These are phyloP conservation scores for Catamblyrhynchus diadema DNA, from an alignment of 2,797 vertebrate species.

Conservation along the genomic window DNA sequence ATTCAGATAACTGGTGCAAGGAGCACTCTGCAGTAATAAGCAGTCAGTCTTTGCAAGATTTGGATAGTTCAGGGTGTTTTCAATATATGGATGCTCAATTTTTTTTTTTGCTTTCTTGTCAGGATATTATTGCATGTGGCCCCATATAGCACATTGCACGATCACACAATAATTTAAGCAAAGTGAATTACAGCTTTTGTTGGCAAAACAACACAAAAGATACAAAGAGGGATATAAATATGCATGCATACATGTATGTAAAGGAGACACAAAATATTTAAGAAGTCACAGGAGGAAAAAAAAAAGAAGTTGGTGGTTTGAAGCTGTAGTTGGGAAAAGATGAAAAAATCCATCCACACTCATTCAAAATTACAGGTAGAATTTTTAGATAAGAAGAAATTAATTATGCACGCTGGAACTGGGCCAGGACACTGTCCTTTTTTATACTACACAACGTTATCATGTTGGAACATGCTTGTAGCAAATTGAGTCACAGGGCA, in stretches of 20 bases:
- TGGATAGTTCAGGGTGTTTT: not conserved
- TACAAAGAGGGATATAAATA: conserved; percentile 23
- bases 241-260: not conserved
- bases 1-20: not conserved
- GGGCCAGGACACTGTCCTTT: conserved; percentile 26
- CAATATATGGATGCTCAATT: not conserved
- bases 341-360: not conserved
- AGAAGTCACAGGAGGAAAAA: not conserved
- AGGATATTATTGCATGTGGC: not conserved
- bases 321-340: not conserved
- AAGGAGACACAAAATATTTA: not conserved
- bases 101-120: not conserved
- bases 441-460: not conserved
- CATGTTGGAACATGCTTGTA: conserved; percentile 30
- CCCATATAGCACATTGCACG: not conserved
- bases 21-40: not conserved
- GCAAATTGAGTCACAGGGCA: conserved; percentile 11
- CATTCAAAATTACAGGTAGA: conserved; percentile 40
- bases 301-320: not conserved
- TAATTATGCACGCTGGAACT: conserved; percentile 50
- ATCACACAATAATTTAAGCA: not conserved
- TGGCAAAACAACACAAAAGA: not conserved
- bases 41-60: not conserved
- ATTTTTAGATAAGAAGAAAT: conserved; percentile 51
- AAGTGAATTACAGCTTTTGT: conserved; percentile 8